Percentiles rank a stretch among this genome's conserved stretches.
These are phyloP conservation scores for Drosophila athabasca DNA, from an alignment of 1,140 invertebrate genomes.

Conservation along the genomic window DNA sequence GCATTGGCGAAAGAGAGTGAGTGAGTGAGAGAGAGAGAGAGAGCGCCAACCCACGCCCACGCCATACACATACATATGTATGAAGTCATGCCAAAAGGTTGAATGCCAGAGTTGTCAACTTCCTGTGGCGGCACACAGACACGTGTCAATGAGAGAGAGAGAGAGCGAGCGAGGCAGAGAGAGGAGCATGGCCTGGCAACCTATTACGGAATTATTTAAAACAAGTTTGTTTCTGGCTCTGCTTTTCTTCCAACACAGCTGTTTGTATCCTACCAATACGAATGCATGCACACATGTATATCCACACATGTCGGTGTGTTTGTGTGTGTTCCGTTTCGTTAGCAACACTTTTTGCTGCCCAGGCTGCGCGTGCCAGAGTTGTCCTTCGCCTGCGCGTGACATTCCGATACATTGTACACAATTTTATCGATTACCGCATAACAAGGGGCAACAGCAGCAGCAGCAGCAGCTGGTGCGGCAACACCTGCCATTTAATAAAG, in stretches of 20 bases:
- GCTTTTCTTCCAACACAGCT: slow-evolving; percentile 47
- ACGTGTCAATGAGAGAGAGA: slow-evolving; percentile 29
- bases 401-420: slow-evolving; percentile 76
- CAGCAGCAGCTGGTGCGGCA: background rate
- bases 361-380: slow-evolving; percentile 42
- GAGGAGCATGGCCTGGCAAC: slow-evolving; percentile 51
- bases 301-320: background rate
- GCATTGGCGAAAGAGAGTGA: too few relatives aligned
- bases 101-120: slow-evolving; percentile 57
- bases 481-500: too few relatives aligned
- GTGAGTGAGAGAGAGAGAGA: background rate
- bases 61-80: background rate
- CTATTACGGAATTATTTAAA: slow-evolving; percentile 5
- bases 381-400: slow-evolving; percentile 77
- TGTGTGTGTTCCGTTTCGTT: slow-evolving; percentile 23
- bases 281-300: slow-evolving; percentile 1
- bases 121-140: slow-evolving; percentile 23
- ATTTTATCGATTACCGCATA: slow-evolving; percentile 69
- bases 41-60: slow-evolving; percentile 7
- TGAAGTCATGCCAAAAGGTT: slow-evolving; percentile 1
- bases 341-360: slow-evolving; percentile 58
- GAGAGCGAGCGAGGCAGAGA: too few relatives aligned
- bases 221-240: slow-evolving; percentile 31
- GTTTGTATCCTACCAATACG: slow-evolving; percentile 9
- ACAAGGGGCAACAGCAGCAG: background rate